phyloP scores from a whole-genome alignment of 2,797 vertebrate species.

The Calcarius lapponicus region DNA sequence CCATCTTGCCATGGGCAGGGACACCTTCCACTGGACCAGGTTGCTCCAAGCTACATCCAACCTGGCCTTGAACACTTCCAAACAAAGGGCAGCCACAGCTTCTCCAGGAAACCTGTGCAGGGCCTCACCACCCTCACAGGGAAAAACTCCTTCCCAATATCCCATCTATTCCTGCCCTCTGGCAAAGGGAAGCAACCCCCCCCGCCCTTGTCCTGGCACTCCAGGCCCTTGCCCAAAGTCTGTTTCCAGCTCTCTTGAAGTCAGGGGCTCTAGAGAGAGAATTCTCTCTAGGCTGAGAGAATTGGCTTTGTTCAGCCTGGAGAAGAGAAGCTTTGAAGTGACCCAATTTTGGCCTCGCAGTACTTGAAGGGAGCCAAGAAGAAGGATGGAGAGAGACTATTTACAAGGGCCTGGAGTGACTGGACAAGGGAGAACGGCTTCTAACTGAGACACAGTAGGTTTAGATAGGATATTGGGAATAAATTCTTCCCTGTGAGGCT shows the following conservation, averaged over 20 bases:
- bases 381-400: background rate
- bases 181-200: background rate
- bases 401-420: background rate
- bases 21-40: background rate
- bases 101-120: background rate
- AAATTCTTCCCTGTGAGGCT: background rate
- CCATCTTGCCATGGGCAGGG: background rate
- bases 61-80: background rate
- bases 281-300: background rate
- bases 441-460: background rate
- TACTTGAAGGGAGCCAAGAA: background rate
- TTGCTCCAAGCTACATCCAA: background rate
- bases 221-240: background rate
- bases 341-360: background rate
- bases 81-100: background rate
- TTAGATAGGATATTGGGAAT: background rate
- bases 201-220: background rate
- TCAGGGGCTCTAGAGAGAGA: background rate
- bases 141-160: background rate
- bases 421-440: background rate
- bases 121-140: background rate
- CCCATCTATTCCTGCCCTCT: background rate
- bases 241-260: background rate
- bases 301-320: background rate
- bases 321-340: background rate